phyloP scores from a whole-genome alignment of 1,140 invertebrate genomes.

The Manduca sexta region DNA sequence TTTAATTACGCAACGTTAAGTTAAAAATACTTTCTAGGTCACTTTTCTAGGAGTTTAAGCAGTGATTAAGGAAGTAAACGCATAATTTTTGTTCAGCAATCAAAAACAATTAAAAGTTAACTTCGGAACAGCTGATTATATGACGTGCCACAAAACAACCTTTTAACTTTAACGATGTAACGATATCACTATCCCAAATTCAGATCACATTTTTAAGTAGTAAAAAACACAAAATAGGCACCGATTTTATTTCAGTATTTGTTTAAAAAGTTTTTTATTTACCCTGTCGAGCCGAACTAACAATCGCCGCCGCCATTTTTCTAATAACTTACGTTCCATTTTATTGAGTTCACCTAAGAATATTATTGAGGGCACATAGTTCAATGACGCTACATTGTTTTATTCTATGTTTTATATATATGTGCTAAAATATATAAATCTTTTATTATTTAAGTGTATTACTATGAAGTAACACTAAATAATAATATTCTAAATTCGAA shows the following conservation, averaged over 20 bases:
- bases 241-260: not conserved
- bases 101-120: slow-evolving; percentile 14
- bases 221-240: not conserved
- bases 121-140: slow-evolving; percentile 38
- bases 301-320: slow-evolving; percentile 64
- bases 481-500: too few species aligned
- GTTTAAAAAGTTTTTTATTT: slow-evolving; percentile 48
- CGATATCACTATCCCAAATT: too few species aligned
- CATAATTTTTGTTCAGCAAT: not conserved
- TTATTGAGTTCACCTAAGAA: too few species aligned
- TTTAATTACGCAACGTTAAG: slow-evolving; percentile 47
- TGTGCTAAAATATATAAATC: too few species aligned
- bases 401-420: too few species aligned
- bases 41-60: not conserved
- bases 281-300: slow-evolving; percentile 71
- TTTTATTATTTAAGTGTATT: too few species aligned
- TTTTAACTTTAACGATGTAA: not conserved
- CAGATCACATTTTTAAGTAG: not conserved
- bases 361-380: too few species aligned
- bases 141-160: slow-evolving; percentile 24
- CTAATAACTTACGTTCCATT: slow-evolving; percentile 33
- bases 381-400: too few species aligned
- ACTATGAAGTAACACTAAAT: too few species aligned
- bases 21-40: not conserved
- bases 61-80: not conserved